Evolutionary conservation across 2,888 invertebrate genomes (phyloP).

Genomic region (Thyatira batis): DNA sequence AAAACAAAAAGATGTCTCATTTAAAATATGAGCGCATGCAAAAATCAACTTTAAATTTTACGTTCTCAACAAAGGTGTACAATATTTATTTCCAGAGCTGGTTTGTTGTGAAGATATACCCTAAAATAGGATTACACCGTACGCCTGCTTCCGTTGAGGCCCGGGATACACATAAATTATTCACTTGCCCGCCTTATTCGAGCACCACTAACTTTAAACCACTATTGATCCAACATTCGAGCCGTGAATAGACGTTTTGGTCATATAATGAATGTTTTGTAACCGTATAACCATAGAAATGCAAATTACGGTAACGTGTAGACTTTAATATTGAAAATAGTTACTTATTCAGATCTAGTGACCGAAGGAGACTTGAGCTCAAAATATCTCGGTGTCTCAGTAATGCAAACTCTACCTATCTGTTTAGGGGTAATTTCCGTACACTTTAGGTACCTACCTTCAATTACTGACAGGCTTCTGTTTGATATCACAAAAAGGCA

Average conservation of each 20-base stretch:
- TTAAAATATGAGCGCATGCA: neutral
- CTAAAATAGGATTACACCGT: constrained; percentile 60
- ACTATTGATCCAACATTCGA: constrained; percentile 52
- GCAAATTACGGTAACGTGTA: neutral
- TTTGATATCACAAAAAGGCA: no score
- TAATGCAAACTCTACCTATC: no score
- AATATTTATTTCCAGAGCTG: constrained; percentile 41
- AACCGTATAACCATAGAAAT: neutral
- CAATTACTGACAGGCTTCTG: no score
- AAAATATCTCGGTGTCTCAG: no score
- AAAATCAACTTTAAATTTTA: neutral
- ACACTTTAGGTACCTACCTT: no score
- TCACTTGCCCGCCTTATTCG: constrained; percentile 60
- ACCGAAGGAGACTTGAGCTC: no score
- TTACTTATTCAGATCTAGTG: no score
- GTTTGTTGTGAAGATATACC: constrained; percentile 54
- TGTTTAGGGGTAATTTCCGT: no score
- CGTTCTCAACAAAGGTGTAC: constrained; percentile 9
- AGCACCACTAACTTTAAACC: constrained; percentile 63
- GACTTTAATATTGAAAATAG: no score
- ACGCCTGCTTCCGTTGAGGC: constrained; percentile 53
- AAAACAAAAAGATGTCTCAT: neutral
- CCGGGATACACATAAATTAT: constrained; percentile 65
- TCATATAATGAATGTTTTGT: constrained; percentile 2
- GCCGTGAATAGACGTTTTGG: constrained; percentile 20